Percentiles rank a stretch among this genome's conserved stretches.
Evolutionary conservation across 2,113 vertebrate species (phyloP).

Genomic region (Dendrocopos noguchii): DNA sequence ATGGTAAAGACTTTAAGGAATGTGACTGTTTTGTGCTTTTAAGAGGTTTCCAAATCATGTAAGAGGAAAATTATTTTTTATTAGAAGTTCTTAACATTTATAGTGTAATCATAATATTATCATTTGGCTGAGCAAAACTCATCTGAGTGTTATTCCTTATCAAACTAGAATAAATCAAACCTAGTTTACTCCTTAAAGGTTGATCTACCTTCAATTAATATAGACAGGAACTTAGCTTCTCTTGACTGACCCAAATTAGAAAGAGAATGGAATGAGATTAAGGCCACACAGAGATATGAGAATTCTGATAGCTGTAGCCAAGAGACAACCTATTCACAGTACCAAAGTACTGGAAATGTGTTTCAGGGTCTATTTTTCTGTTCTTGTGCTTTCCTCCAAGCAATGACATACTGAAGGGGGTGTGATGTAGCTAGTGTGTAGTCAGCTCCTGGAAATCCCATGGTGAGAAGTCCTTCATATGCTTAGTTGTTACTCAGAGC

Average conservation of each 20-base stretch:
- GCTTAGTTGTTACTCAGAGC: background rate
- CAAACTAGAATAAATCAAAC: background rate
- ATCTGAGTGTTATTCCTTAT: background rate
- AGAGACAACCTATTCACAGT: background rate
- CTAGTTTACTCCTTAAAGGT: background rate
- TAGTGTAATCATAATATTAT: background rate
- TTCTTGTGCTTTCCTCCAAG: background rate
- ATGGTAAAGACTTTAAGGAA: background rate
- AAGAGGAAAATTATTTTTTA: background rate
- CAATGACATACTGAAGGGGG: background rate
- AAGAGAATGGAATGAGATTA: background rate
- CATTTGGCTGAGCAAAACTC: background rate
- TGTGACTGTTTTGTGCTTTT: background rate
- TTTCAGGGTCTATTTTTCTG: background rate
- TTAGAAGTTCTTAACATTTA: constrained; percentile 1
- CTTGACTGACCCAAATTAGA: constrained; percentile 19
- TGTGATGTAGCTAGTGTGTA: background rate
- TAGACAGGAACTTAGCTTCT: background rate
- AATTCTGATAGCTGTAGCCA: background rate
- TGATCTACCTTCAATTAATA: constrained; percentile 38
- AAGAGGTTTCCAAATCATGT: background rate
- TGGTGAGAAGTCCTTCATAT: background rate
- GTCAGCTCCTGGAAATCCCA: background rate
- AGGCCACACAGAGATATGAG: background rate
- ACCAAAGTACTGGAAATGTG: background rate